Percentiles rank a stretch among this genome's conserved stretches.
Conservation (phyloP, 2,113 vertebrate genomes). For the Lepisosteus oculatus region DNA sequence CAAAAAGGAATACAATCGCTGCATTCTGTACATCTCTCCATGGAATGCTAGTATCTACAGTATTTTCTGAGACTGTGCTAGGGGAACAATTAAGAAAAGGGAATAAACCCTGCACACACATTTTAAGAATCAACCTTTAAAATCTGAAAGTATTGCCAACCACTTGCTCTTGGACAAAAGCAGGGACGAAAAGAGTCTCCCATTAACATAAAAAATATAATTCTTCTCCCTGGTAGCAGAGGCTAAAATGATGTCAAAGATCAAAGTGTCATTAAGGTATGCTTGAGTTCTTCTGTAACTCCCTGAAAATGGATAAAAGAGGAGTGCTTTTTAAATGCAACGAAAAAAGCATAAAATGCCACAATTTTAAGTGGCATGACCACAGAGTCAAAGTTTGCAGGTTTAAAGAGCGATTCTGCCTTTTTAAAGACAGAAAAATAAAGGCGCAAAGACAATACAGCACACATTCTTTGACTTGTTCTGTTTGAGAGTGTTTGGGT, state of each 20-base stretch:
- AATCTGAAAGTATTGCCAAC: background rate
- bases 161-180: background rate
- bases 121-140: background rate
- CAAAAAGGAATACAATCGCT: too few relatives aligned
- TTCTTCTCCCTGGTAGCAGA: background rate
- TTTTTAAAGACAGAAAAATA: background rate
- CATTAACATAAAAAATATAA: background rate
- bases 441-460: constrained; percentile 61
- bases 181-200: background rate
- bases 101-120: background rate
- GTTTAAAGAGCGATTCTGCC: background rate
- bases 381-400: background rate
- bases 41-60: too few relatives aligned
- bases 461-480: constrained; percentile 85
- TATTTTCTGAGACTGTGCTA: too few relatives aligned
- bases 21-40: too few relatives aligned
- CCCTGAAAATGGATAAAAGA: constrained; percentile 46
- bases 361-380: constrained; percentile 1
- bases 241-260: background rate
- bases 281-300: constrained; percentile 6
- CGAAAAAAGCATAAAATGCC: background rate
- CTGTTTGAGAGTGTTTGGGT: constrained; percentile 72
- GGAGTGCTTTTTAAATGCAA: constrained; percentile 4
- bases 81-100: background rate
- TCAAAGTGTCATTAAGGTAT: background rate